Evolutionary conservation across 2,113 vertebrate genomes (phyloP).

Genomic region (Lanius collurio): DNA sequence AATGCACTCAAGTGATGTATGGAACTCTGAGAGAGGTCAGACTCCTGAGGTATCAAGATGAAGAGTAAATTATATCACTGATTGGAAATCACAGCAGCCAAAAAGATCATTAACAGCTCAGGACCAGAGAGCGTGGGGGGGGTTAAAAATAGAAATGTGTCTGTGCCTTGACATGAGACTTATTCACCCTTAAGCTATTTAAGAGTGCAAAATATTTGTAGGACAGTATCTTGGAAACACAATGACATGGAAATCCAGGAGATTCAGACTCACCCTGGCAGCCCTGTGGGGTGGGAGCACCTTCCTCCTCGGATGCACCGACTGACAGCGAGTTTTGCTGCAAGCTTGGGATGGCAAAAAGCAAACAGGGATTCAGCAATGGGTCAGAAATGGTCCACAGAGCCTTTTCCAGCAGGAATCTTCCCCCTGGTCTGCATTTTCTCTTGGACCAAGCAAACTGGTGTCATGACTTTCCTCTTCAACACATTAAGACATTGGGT

Average conservation of each 20-base stretch:
- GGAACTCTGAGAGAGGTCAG: background rate
- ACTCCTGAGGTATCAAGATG: background rate
- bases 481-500: background rate
- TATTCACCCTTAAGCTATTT: constrained; percentile 60
- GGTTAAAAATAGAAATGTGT: constrained; percentile 47
- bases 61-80: background rate
- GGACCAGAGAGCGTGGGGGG: background rate
- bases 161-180: constrained; percentile 43
- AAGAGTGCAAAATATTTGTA: constrained; percentile 62
- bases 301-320: background rate
- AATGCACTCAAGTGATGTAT: background rate
- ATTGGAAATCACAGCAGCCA: constrained; percentile 23
- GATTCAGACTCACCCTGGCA: background rate
- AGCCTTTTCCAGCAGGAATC: background rate
- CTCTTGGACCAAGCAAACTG: background rate
- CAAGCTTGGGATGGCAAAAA: background rate
- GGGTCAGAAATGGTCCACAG: background rate
- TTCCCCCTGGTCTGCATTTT: background rate
- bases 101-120: constrained; percentile 5
- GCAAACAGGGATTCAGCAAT: background rate
- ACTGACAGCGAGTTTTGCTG: background rate
- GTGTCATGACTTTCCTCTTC: background rate
- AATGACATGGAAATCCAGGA: constrained; percentile 40
- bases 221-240: constrained; percentile 64
- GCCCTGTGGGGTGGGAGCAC: background rate